Base-by-base conservation (phyloP, 2,113 vertebrate genomes). In the Ursus arctos region DNA sequence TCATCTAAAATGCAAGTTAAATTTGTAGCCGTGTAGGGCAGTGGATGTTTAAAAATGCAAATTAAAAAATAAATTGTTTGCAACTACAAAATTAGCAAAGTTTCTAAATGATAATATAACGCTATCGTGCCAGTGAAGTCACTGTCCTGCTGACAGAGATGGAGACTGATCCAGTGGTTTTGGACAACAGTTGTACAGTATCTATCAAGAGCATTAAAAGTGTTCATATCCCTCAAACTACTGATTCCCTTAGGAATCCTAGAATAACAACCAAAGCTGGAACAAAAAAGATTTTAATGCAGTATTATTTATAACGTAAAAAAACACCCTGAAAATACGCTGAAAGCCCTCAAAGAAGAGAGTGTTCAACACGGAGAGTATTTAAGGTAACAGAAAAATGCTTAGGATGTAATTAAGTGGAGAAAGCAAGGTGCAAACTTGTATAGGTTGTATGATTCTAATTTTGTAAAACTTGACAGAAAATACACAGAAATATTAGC, bases 41-140 rank as follows among this genome's bases (percentile, higher is more conserved):
- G 31, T 90, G 14, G 57, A 51, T 79, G 15, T 89, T 89, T 61
- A 89, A 92, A 95, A 87, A 76, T 90, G 22, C 13, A 91, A 96
- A 96, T 88, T 89, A 55, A 88, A 88, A 93, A 96, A n/a, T 14
- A 97, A 81, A 76, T 59, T 59, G 31, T 57, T 96, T 96, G 69
- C 67, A 85, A 36, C 63, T 97, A 40, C 43, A 93, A 93, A 88
- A 57, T 87, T 49, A 81, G 9, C 26, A 28, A 88, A 55, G 31
- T 15, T 53, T 88, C 69, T 61, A 43, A 83, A 61, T 31, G 36
- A 26, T 63, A 59, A 49, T 11, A 71, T 21, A 63, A 80, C 24
- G 18, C n/a, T 88, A 49, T 84, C 65, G 59, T 40, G 81, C 59
- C 86, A 82, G 7, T 7, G 13, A 91, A 53, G 15, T 85, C 55